Evolutionary conservation across 1,140 invertebrate genomes (phyloP), one percentile per base, ranked within the genome.

Genomic region (Leptonema lineaticorne): DNA sequence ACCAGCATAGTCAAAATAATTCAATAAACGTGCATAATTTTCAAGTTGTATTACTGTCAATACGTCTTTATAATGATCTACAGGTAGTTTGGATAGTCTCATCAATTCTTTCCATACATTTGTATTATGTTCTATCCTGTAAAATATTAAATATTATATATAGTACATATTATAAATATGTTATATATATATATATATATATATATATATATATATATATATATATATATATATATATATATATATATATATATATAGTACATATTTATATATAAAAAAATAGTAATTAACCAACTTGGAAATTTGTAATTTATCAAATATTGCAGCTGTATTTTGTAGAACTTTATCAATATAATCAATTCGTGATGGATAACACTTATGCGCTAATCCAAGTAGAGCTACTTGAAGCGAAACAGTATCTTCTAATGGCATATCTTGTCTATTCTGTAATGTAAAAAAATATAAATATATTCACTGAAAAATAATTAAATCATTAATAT

Each of bases 311-410:
- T 91, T 88, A 64, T 92, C 87, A 73, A 96, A 92, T 72, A 93
- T 92, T 77, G 93, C 89, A 58, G 89, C 86, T 6, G 96, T 98
- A 57, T 94, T 94, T 65, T 93, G 88, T 48, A 99, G 85, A 33
- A 99, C 96, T 78, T 95, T 94, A 78, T 99, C 95, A 2, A 98
- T 95, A 79, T 96, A 98, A 78, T 96, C 93, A 11, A 97, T 89
- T 76, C 92, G 87, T 74, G 97, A 93, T 0, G 94, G 92, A 82
- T 99, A 98, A 78, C 96, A 98, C 75, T 98, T 97, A 63, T 98
- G 89, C 0, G 96, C 96, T 59, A 99, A 83, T 81, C 97, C 97
- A 28, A 98, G 88, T 2, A 99, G 81, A 1, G 97, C 94, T 33
- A 98, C 93, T 85, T 99, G 95, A 20, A 99, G 83, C 8, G 95